Evolutionary conservation across 2,113 vertebrate species (phyloP).

Genomic region (Coptodon rendalli): DNA sequence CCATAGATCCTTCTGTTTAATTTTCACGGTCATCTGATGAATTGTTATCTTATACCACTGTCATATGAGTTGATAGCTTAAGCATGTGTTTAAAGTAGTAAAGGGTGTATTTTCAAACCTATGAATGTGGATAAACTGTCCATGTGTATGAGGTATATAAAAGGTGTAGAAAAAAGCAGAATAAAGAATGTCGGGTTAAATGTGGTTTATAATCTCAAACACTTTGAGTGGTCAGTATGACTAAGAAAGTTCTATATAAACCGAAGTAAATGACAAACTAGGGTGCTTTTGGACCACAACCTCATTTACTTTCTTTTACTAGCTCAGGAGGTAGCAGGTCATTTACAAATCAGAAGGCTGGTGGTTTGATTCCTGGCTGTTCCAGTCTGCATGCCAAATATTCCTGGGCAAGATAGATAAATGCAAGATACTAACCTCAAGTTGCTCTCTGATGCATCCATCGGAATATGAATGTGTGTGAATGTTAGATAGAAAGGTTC

Average conservation of each 20-base stretch:
- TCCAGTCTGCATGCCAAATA: not conserved
- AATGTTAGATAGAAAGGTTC: not conserved
- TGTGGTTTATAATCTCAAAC: not conserved
- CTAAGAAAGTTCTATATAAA: not conserved
- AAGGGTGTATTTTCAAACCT: not conserved
- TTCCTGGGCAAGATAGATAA: not conserved
- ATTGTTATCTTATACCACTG: not conserved
- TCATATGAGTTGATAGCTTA: not conserved
- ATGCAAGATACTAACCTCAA: not conserved
- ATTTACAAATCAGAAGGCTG: not conserved
- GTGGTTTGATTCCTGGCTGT: not conserved
- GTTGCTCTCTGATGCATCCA: not conserved
- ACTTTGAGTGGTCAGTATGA: not conserved
- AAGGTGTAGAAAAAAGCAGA: not conserved
- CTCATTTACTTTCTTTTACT: not conserved
- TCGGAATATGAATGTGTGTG: not conserved
- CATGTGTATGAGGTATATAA: not conserved
- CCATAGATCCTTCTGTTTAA: not conserved
- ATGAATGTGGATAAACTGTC: not conserved
- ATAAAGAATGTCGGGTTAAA: not conserved
- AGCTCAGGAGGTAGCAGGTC: not conserved
- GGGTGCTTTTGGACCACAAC: not conserved
- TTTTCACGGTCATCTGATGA: not conserved
- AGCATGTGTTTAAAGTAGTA: not conserved
- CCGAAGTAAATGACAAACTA: not conserved